Conservation (phyloP, 2,797 vertebrate species). For the Momotus momota region DNA sequence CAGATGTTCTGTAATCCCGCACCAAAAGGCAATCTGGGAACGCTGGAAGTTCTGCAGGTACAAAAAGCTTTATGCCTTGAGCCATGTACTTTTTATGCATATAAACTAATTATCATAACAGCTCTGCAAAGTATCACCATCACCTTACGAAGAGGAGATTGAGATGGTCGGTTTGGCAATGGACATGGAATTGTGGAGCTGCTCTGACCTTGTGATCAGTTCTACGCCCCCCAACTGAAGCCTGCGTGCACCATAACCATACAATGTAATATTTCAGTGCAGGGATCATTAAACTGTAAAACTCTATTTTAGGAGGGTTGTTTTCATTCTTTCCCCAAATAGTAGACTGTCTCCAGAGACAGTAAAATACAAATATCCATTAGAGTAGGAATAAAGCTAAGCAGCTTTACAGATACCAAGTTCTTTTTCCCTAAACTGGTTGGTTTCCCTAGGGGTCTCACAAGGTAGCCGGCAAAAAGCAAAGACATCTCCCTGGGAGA, state of each 20-base stretch:
- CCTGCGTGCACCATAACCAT: not conserved
- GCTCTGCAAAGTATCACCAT: not conserved
- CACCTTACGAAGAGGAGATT: not conserved
- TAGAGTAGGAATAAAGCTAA: not conserved
- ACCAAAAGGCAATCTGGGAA: constrained; percentile 36
- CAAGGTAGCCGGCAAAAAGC: not conserved
- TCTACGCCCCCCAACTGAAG: not conserved
- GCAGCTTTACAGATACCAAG: not conserved
- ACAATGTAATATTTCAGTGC: not conserved
- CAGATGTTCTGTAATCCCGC: constrained; percentile 58
- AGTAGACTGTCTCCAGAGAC: constrained; percentile 19
- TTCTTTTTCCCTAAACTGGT: not conserved
- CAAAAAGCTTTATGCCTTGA: not conserved
- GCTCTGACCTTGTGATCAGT: not conserved
- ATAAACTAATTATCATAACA: constrained; percentile 7
- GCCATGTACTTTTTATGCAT: not conserved
- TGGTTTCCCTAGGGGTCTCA: not conserved
- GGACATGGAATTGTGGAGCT: not conserved
- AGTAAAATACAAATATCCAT: constrained; percentile 17
- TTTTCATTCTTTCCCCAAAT: constrained; percentile 37
- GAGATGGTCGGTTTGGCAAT: not conserved
- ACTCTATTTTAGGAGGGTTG: not conserved
- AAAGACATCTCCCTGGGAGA: not conserved
- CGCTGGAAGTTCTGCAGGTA: constrained; percentile 26
- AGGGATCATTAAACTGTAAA: constrained; percentile 17